These are phyloP conservation scores for Leptinotarsa rubiginosa DNA, from an alignment of 2,888 invertebrate species.

Conservation along the genomic window DNA sequence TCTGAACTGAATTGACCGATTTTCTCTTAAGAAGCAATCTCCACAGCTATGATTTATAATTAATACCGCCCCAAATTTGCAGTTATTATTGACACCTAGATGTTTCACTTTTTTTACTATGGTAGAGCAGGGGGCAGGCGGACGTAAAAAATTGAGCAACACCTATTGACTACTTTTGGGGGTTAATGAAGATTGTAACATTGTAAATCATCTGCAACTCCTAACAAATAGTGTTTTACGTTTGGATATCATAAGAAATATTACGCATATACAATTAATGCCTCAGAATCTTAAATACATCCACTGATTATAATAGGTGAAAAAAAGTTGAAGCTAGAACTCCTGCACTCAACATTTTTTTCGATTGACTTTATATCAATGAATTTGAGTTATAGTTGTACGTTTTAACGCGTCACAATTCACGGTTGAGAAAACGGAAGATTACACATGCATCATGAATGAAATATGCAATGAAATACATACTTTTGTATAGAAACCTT, in stretches of 20 bases:
- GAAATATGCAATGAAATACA: too few relatives aligned
- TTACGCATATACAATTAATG: conserved; percentile 22
- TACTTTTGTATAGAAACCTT: too few relatives aligned
- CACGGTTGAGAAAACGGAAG: too few relatives aligned
- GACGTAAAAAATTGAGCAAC: conserved; percentile 49
- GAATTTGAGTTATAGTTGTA: too few relatives aligned
- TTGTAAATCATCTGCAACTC: conserved; percentile 30
- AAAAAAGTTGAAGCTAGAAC: conserved; percentile 3
- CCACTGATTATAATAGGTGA: not conserved
- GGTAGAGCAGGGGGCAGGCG: conserved; percentile 34
- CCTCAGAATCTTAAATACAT: conserved; percentile 14
- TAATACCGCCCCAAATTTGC: not conserved
- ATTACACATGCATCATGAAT: too few relatives aligned
- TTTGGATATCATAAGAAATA: conserved; percentile 38
- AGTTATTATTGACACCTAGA: not conserved
- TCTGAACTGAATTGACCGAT: not conserved
- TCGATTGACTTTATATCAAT: not conserved
- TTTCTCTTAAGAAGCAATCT: conserved; percentile 20
- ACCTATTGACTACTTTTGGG: conserved; percentile 41
- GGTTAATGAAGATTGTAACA: conserved; percentile 30
- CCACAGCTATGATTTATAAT: conserved; percentile 14
- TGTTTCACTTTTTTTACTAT: conserved; percentile 15
- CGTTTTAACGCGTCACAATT: too few relatives aligned
- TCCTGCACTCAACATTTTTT: not conserved
- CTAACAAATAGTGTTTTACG: conserved; percentile 28